Base-by-base conservation (phyloP, 2,888 invertebrate genomes). In the Conops quadrifasciatus region DNA sequence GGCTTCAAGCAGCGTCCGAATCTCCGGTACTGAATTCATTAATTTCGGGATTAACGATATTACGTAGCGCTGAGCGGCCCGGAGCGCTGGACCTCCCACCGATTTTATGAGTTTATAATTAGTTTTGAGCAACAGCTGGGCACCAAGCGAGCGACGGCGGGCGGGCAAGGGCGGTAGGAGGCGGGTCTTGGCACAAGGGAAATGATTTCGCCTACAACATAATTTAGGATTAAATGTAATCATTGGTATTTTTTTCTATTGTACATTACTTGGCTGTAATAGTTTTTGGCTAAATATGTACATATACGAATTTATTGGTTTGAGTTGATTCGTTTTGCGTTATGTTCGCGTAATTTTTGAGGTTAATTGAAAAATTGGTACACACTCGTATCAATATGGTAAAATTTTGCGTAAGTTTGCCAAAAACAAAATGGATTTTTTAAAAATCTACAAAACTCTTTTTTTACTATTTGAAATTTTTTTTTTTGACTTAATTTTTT, bases 131-230 rank as follows among this genome's bases (percentile, higher is more conserved):
- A 76, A 72, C 73, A 66, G 71, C 67, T 65, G 16, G 63, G 9
- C 66, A 64, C 58, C 26, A 62, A 15, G 43, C 49, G 9, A 68
- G 67, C 13, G 19, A 60, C 30, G 19, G 45, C 21, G 43, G 43
- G 56, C 49, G 45, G 30, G 21, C 2, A 36, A 7, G 36, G 36
- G 36, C 36, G 36, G 4, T 9, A 36, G 19, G 36, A 43, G 21
- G 36, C 49, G 49, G 19, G 28, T 15, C 15, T 4, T 53, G 64
- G 36, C 71, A 74, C 72, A 76, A 76, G 67, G 81, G 82, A 82
- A 81, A 82, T 81, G 79, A 81, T 81, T 81, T 81, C 78, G 80
- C 80, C 79, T 72, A 80, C 81, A 81, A 81, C 9, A 36, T 81
- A 78, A 80, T 82, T 82, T 82, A 80, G 36, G 36, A 36, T 80